phyloP scores from a whole-genome alignment of 2,113 vertebrate genomes.

The Anser cygnoides region DNA sequence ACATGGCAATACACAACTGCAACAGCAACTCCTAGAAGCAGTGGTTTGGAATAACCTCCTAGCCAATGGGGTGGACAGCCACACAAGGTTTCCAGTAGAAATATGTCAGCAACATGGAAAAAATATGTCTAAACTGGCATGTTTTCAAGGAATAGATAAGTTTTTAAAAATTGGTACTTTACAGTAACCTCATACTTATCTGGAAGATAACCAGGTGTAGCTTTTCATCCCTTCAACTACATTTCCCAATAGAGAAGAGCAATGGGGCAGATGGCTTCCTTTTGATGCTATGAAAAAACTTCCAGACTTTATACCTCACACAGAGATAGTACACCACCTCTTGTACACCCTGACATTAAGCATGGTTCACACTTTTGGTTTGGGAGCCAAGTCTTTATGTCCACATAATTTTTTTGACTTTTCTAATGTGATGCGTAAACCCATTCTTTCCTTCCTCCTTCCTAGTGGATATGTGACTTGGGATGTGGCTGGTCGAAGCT shows the following conservation, averaged over 20 bases:
- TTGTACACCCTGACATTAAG: neutral
- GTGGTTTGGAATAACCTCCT: neutral
- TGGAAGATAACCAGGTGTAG: neutral
- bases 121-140: neutral
- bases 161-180: neutral
- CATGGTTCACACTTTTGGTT: neutral
- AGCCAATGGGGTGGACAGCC: neutral
- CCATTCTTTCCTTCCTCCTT: neutral
- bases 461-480: neutral
- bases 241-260: neutral
- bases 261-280: neutral
- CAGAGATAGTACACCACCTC: neutral
- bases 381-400: neutral
- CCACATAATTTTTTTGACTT: neutral
- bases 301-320: neutral
- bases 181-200: neutral
- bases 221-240: neutral
- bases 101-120: accelerated
- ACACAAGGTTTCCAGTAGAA: neutral
- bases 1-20: neutral
- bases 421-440: neutral
- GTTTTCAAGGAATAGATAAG: neutral
- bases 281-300: neutral
- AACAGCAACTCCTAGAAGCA: neutral
- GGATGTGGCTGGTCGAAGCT: neutral